Conservation (phyloP, 2,113 vertebrate species). For the Urocitellus parryii region DNA sequence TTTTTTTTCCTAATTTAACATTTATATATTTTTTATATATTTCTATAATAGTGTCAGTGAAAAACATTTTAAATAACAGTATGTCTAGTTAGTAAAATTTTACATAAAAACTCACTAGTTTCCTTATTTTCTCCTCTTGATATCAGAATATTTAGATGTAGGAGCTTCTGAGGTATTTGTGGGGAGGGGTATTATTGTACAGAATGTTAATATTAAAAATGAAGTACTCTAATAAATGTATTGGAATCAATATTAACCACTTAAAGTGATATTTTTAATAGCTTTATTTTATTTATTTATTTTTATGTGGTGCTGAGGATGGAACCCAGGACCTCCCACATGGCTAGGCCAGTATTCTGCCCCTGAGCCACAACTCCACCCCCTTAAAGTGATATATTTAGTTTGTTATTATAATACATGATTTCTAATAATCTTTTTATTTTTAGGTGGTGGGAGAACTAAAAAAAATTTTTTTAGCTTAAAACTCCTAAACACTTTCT, state of each 20-base stretch:
- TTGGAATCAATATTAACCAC: background rate
- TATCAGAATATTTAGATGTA: background rate
- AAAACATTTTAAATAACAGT: slow-evolving; percentile 33
- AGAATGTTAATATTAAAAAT: slow-evolving; percentile 18
- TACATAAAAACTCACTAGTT: background rate
- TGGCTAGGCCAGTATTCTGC: too few species aligned
- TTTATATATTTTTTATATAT: slow-evolving; percentile 9
- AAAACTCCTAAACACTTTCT: slow-evolving; percentile 17
- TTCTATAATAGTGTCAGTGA: slow-evolving; percentile 5
- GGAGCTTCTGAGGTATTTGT: background rate
- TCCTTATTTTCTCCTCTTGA: background rate
- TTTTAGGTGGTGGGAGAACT: background rate
- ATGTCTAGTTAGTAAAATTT: slow-evolving; percentile 20
- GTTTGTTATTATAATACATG: slow-evolving; percentile 42
- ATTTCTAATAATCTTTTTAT: background rate
- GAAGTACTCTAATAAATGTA: background rate
- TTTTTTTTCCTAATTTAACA: background rate
- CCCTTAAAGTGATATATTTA: background rate
- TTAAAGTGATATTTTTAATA: background rate
- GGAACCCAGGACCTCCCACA: too few species aligned
- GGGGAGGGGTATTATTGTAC: background rate
- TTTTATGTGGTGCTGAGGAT: too few species aligned
- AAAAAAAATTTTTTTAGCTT: background rate
- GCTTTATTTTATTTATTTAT: too few species aligned
- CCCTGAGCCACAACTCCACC: too few species aligned